phyloP scores from a whole-genome alignment of 2,797 vertebrate genomes.

The Takifugu rubripes region DNA sequence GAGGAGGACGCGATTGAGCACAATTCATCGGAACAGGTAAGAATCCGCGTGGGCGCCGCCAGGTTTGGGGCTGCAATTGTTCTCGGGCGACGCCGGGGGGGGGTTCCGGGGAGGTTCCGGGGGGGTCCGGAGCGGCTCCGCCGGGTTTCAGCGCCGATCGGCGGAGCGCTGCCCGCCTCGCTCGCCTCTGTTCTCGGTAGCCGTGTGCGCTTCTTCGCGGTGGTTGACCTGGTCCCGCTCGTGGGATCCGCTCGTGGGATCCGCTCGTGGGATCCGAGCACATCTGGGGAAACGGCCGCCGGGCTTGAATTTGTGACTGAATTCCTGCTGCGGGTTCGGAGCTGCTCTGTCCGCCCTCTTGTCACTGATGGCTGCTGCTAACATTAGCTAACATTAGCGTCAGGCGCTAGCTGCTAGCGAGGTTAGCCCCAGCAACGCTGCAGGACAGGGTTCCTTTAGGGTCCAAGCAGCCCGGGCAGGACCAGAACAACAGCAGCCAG shows the following conservation, averaged over 20 bases:
- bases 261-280: conserved; percentile 26
- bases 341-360: conserved; percentile 57
- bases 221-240: conserved; percentile 41
- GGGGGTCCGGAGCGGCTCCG: not conserved
- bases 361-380: conserved; percentile 59
- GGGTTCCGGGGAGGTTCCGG: no score
- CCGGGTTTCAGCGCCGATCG: conserved; percentile 11
- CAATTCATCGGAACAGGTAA: conserved; percentile 75
- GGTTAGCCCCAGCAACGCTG: not conserved
- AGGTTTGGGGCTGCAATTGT: no score
- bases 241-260: conserved; percentile 22
- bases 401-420: conserved; percentile 26
- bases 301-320: no score
- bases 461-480: no score
- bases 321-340: not conserved
- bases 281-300: no score
- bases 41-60: conserved; percentile 28
- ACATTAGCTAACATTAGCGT: conserved; percentile 32
- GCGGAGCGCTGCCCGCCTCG: conserved; percentile 53
- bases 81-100: no score
- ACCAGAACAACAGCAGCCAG: no score
- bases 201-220: conserved; percentile 52
- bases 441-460: no score
- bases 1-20: conserved; percentile 80
- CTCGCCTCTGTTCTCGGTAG: conserved; percentile 53